These are phyloP conservation scores for Brachionus rotundiformis DNA, from an alignment of 1,140 invertebrate genomes.

Conservation along the genomic window DNA sequence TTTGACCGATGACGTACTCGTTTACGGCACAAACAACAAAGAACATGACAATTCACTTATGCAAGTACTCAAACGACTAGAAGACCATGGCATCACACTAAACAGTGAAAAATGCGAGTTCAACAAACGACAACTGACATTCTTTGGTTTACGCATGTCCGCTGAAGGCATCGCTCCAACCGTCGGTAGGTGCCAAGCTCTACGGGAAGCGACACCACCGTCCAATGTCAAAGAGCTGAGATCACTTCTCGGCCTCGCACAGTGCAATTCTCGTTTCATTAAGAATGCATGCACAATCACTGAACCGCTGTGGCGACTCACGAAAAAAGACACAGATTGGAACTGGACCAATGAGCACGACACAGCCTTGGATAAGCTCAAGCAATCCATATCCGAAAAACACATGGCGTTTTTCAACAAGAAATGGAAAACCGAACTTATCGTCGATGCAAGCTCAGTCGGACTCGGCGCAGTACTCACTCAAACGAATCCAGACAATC, in stretches of 20 bases:
- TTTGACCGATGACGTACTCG: conserved; percentile 56
- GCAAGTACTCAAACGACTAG: conserved; percentile 54
- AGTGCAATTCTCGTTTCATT: not conserved
- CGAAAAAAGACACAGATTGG: conserved; percentile 54
- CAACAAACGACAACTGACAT: conserved; percentile 55
- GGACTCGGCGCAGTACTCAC: conserved; percentile 65
- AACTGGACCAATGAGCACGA: conserved; percentile 53
- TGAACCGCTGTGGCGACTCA: conserved; percentile 55
- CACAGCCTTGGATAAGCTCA: conserved; percentile 29
- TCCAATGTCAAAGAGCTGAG: conserved; percentile 36
- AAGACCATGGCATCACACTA: conserved; percentile 55
- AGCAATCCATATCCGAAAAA: conserved; percentile 13
- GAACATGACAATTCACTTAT: conserved; percentile 55
- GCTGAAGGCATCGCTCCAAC: conserved; percentile 53
- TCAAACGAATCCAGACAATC: conserved; percentile 55
- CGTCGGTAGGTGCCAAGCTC: conserved; percentile 47
- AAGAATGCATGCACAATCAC: not conserved
- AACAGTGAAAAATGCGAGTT: conserved; percentile 61
- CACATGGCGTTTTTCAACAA: conserved; percentile 5
- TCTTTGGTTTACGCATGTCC: conserved; percentile 58
- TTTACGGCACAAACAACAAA: conserved; percentile 53
- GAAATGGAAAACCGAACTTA: conserved; percentile 18
- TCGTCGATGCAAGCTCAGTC: conserved; percentile 56
- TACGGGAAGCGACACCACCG: conserved; percentile 52
- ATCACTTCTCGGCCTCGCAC: conserved; percentile 33